phyloP scores from a whole-genome alignment of 2,888 invertebrate genomes.

The Drosophila ezoana region DNA sequence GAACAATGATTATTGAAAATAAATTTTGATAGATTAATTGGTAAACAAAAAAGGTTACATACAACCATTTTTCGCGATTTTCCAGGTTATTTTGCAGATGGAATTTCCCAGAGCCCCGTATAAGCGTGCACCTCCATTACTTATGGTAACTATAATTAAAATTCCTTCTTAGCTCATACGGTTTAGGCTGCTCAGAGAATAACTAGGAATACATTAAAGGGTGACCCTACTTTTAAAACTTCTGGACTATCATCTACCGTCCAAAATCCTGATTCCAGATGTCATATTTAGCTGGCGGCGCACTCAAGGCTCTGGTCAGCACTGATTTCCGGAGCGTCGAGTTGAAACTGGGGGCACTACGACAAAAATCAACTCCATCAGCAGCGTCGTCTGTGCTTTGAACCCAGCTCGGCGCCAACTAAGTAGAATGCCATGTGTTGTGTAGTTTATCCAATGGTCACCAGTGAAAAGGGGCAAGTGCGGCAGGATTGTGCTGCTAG shows the following conservation, averaged over 20 bases:
- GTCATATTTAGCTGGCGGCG: constrained; percentile 19
- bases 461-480: constrained; percentile 23
- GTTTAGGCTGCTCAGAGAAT: too few relatives aligned
- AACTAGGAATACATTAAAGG: too few relatives aligned
- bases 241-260: constrained; percentile 2
- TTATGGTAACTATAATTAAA: too few relatives aligned
- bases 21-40: too few relatives aligned
- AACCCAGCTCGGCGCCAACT: constrained; percentile 64
- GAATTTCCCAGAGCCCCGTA: too few relatives aligned
- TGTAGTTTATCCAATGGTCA: constrained; percentile 50
- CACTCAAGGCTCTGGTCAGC: constrained; percentile 30
- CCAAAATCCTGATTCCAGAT: constrained; percentile 1
- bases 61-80: too few relatives aligned
- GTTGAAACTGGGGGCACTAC: constrained; percentile 26
- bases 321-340: constrained; percentile 53
- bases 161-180: too few relatives aligned
- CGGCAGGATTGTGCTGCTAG: constrained; percentile 18
- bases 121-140: too few relatives aligned
- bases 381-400: constrained; percentile 60
- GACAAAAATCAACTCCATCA: constrained; percentile 45
- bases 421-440: constrained; percentile 66
- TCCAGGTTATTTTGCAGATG: too few relatives aligned
- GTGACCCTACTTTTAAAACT: constrained; percentile 17
- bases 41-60: too few relatives aligned
- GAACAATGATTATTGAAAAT: too few relatives aligned